These are phyloP conservation scores for Ypsolopha sequella DNA, from an alignment of 2,888 invertebrate species.

Conservation along the genomic window DNA sequence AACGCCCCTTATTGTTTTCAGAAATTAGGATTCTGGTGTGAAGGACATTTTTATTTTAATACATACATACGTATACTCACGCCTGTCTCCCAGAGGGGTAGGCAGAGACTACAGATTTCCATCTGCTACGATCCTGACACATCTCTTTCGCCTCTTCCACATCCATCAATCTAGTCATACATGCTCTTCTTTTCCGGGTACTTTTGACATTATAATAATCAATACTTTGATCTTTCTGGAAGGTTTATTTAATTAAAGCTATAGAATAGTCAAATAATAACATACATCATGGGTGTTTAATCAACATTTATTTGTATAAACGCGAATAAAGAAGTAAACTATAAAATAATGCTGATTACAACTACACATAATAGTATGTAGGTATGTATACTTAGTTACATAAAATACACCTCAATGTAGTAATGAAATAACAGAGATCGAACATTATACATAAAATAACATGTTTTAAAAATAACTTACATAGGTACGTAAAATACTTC, in stretches of 20 bases:
- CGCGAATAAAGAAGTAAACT: slow-evolving; percentile 37
- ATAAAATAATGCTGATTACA: slow-evolving; percentile 24
- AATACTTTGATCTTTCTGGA: not conserved
- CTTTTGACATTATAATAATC: too few relatives aligned
- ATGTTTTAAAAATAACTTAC: not conserved
- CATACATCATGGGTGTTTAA: slow-evolving; percentile 13
- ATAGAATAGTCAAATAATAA: slow-evolving; percentile 78
- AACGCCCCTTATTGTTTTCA: too few relatives aligned
- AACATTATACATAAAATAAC: not conserved
- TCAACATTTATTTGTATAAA: slow-evolving; percentile 53
- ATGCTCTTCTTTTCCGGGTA: too few relatives aligned
- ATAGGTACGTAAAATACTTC: too few relatives aligned
- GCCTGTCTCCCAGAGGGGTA: too few relatives aligned
- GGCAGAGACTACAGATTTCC: too few relatives aligned
- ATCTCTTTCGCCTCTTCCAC: too few relatives aligned
- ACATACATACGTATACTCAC: too few relatives aligned
- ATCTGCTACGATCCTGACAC: too few relatives aligned
- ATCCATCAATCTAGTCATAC: too few relatives aligned
- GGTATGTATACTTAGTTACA: not conserved
- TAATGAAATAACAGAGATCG: not conserved
- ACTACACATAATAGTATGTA: not conserved
- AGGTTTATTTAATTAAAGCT: not conserved
- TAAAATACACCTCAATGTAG: not conserved
- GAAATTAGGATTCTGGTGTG: too few relatives aligned
- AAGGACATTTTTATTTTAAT: too few relatives aligned